phyloP scores from a whole-genome alignment of 2,113 vertebrate species.

The human (Homo sapiens) region DNA sequence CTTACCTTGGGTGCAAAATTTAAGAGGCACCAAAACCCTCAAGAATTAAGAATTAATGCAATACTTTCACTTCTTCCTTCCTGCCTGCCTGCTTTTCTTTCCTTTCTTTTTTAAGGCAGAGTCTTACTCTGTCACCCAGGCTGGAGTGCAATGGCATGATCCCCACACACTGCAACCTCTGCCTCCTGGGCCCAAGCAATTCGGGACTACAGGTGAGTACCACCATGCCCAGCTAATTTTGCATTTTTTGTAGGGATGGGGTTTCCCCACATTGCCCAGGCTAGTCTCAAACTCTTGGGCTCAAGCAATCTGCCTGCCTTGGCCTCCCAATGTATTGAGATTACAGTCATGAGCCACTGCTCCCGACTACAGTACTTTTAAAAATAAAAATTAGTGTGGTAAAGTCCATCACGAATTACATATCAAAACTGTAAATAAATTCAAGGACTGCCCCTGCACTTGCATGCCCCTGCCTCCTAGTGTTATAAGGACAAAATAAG shows the following conservation, averaged over 20 bases:
- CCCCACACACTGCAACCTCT: too few relatives aligned
- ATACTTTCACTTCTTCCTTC: background rate
- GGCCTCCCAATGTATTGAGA: background rate
- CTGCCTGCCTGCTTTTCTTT: background rate
- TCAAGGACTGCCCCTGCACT: background rate
- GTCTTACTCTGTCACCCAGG: background rate
- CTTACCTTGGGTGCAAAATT: background rate
- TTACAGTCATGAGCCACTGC: background rate
- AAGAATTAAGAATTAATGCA: background rate
- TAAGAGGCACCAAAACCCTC: background rate
- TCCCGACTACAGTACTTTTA: background rate
- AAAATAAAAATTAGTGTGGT: background rate
- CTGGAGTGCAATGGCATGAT: too few relatives aligned
- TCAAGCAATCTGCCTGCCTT: too few relatives aligned
- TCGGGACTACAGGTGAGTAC: too few relatives aligned
- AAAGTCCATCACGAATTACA: background rate
- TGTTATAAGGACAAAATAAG: slow-evolving; percentile 3
- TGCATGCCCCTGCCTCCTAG: background rate
- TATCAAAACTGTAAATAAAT: background rate
- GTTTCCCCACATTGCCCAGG: too few relatives aligned
- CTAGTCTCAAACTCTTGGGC: too few relatives aligned
- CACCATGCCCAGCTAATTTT: too few relatives aligned
- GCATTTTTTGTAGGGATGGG: too few relatives aligned
- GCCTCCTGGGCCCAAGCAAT: too few relatives aligned
- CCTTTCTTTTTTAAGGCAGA: background rate